A percentile compares a stretch with the other conserved stretches of the same genome.
These are phyloP conservation scores for Salvelinus namaycush DNA, from an alignment of 2,113 vertebrate species.

Conservation along the genomic window DNA sequence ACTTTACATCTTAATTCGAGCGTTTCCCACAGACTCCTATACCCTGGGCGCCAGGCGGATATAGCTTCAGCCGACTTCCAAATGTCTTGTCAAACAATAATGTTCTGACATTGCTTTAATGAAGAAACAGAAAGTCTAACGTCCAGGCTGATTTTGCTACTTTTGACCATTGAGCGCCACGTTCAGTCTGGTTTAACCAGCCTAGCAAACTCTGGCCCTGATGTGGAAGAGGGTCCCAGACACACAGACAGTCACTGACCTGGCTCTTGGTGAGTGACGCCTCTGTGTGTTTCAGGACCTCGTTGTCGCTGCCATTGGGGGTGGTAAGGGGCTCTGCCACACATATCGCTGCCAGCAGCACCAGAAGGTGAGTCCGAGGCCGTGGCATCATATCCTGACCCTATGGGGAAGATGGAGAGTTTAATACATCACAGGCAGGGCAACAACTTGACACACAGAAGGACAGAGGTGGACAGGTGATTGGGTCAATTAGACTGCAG, in stretches of 20 bases:
- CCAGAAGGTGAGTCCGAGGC: conserved; percentile 45
- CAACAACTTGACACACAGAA: not conserved
- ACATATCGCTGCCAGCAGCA: conserved; percentile 49
- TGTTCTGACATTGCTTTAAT: not conserved
- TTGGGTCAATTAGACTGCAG: no score
- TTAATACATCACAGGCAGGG: not conserved
- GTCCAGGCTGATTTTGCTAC: no score
- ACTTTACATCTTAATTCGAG: no score
- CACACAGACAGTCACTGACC: conserved; percentile 33
- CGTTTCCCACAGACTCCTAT: no score
- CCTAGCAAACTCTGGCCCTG: no score
- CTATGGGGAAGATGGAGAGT: conserved; percentile 24
- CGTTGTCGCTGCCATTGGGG: conserved; percentile 46
- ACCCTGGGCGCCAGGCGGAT: no score
- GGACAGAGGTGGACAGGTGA: no score
- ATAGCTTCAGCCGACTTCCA: no score
- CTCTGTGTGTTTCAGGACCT: conserved; percentile 49
- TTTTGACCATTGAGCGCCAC: no score
- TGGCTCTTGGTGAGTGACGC: conserved; percentile 31
- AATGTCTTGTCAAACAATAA: no score
- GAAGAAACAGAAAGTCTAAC: not conserved
- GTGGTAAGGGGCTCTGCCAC: conserved; percentile 38
- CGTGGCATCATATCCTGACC: conserved; percentile 47
- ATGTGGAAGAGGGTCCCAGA: not conserved
- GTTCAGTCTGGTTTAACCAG: no score